These are phyloP conservation scores for Phylloscopus trochilus DNA, from an alignment of 2,113 vertebrate genomes.

Conservation along the genomic window DNA sequence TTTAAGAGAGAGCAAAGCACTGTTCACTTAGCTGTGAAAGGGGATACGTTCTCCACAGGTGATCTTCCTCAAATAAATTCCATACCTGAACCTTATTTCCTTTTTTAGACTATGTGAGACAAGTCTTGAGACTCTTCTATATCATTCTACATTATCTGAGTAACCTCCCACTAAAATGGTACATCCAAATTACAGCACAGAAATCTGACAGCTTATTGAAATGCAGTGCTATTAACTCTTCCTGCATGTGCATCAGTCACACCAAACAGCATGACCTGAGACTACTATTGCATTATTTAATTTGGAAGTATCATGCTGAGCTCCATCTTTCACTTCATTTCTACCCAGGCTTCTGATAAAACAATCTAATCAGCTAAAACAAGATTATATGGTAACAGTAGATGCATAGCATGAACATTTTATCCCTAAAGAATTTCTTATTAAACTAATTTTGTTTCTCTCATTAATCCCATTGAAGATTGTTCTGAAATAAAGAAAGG, in stretches of 20 bases:
- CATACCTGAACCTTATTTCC: neutral
- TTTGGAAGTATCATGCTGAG: neutral
- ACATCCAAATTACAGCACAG: neutral
- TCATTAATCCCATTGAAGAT: slow-evolving; percentile 43
- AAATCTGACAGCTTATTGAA: neutral
- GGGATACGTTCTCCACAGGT: accelerated
- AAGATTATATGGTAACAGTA: slow-evolving; percentile 4
- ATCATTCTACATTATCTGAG: neutral
- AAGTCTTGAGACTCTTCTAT: neutral
- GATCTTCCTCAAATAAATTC: neutral
- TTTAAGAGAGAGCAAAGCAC: neutral
- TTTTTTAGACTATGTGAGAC: neutral
- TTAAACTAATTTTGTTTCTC: slow-evolving; percentile 4
- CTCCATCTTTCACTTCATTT: neutral
- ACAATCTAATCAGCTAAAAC: slow-evolving; percentile 21
- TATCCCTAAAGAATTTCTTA: slow-evolving; percentile 9
- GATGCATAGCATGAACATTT: neutral
- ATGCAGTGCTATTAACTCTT: neutral
- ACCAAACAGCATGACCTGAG: neutral
- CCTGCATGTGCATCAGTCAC: neutral
- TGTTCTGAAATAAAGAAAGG: neutral
- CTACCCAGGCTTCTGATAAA: neutral
- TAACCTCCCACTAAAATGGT: neutral
- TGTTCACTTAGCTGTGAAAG: neutral
- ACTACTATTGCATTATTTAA: neutral